Percentiles rank a stretch among this genome's conserved stretches.
Conservation (phyloP, 64 coral and sea anemone species). For the Stichodactyla helianthus region DNA sequence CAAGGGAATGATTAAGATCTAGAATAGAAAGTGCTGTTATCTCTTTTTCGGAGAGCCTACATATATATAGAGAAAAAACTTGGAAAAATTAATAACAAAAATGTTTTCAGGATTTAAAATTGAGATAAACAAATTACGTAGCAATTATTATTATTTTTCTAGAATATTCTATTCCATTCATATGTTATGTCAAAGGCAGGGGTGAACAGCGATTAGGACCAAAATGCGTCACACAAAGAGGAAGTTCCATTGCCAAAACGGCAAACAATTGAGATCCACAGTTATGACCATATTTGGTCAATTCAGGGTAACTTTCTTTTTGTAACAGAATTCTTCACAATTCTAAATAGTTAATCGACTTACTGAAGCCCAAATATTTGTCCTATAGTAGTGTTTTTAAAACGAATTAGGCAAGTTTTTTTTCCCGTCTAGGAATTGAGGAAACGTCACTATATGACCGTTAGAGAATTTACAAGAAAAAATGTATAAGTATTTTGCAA, state of each 20-base stretch:
- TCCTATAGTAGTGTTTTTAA: background rate
- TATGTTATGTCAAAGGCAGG: background rate
- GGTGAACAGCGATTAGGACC: background rate
- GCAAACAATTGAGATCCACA: background rate
- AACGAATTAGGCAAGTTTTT: background rate
- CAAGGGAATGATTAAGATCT: too few species aligned
- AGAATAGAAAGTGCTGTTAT: too few species aligned
- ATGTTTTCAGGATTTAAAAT: background rate
- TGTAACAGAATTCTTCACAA: background rate
- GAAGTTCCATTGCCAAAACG: background rate
- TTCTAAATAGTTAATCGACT: background rate
- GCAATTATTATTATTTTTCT: background rate
- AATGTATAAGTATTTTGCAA: too few species aligned
- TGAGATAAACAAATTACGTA: background rate
- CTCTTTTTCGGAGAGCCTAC: too few species aligned
- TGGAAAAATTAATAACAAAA: too few species aligned
- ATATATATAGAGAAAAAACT: too few species aligned
- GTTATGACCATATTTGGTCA: constrained; percentile 3
- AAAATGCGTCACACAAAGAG: background rate
- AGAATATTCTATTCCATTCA: background rate
- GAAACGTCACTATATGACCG: background rate
- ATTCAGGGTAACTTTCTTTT: background rate
- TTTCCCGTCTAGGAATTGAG: background rate
- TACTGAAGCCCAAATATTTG: background rate
- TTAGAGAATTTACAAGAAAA: background rate